Evolutionary conservation across 2,113 vertebrate species (phyloP), one percentile per base, ranked within the genome.

Genomic region (Hipposideros armiger): DNA sequence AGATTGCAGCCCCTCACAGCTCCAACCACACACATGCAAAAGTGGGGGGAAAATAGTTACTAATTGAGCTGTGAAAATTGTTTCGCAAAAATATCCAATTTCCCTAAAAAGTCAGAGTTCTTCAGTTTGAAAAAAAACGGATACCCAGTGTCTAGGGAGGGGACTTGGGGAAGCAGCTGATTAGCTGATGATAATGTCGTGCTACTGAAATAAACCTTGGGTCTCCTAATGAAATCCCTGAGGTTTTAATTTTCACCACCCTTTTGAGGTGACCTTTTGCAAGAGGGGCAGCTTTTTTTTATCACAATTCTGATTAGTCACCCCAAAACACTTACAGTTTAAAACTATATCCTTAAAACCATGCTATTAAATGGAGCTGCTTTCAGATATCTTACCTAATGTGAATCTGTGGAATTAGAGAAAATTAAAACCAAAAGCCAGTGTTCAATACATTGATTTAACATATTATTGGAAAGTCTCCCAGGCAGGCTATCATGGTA

Each of bases 371-470:
- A 52, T 87, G 62, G 32, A 4, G 7, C 40, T 95, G 15, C 64
- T 96, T 93, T 96, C 69, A 74, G 54, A 73, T 77, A 8, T 50
- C 26, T 70, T 91, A 69, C 16, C 54, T 94, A 72, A 62, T 60
- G 60, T 95, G 70, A 86, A 58, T 86, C 84, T 93, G 86, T 94
- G 62, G 60, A 94, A 93, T 84, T 96, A 96, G 83, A 90, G 30
- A 60, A 92, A 91, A 66, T 36, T 78, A 89, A 94, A 90, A 64
- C 67, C 60, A 26, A 66, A 90, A 94, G 32, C 86, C 67, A 89
- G 20, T 56, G 22, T 92, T 86, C 80, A 30, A 69, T 91, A 91
- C 7, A 66, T 62, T 28, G 13, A 73, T 54, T 91, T 72, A 85
- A 73, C 26, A 32, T n/a, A 56, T 24, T 78, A 90, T 74, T 36